Base-by-base conservation (phyloP, 2,797 vertebrate species). In the Delichon dasypus region DNA sequence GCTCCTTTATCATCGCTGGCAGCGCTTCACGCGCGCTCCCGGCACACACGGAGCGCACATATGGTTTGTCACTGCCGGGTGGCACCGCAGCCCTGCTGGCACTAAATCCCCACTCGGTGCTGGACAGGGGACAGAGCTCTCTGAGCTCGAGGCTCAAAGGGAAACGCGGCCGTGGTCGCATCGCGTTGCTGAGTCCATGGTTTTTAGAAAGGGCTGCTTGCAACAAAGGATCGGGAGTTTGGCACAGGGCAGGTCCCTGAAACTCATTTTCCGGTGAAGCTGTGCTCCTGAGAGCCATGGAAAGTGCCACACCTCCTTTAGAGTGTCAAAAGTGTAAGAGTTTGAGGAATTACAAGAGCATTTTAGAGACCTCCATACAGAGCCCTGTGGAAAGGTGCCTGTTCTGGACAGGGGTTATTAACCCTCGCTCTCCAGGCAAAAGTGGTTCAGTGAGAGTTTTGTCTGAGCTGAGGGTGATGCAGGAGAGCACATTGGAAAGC, bases 141-240 rank as follows among this genome's bases (percentile, higher is more conserved):
- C 54, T 51, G 74, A 60, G 36, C 66, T 48, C 5, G 7, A 71
- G 65, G 38, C 11, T 76, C 61, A 19, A 2, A 15, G 20, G 32
- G 40, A 20, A 88, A 47, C 2, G 10, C 68, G 85, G 61, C 32
- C 1, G 0, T 4, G 17, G 16, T 12, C 51, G 15, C 12, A 21
- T 4, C 38, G 6, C 4, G 1, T 13, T 55, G 1, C 62, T 1
- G 29, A 29, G 21, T 14, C 2, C 0, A 25, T 26, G 26, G 32
- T 9, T 65, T 74, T 68, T 21, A 7, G 10, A 47, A 42, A 71
- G 20, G 7, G 71, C 32, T 71, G 13, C 15, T 74, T 42, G 40
- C 83, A 57, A 29, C 22, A 38, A 44, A 57, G 29, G 29, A 30
- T 45, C 32, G 19, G 27, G 16, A 26, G 62, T 58, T 60, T 78